Conservation (phyloP, 2,113 vertebrate genomes). For the Ciconia boyciana region DNA sequence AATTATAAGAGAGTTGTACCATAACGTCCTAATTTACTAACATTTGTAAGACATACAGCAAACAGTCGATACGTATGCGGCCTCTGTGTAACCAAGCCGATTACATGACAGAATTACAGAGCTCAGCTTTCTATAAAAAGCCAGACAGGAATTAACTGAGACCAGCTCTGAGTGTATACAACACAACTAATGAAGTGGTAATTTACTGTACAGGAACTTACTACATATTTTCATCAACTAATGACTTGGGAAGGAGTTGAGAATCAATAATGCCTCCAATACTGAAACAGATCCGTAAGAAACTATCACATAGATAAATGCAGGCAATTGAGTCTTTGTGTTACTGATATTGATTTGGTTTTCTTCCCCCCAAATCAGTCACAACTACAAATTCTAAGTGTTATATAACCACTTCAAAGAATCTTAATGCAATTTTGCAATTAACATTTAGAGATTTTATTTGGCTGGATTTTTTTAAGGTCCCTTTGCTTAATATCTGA, state of each 20-base stretch:
- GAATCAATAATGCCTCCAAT: neutral
- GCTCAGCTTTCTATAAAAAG: slow-evolving; percentile 3
- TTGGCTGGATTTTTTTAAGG: neutral
- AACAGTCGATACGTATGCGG: neutral
- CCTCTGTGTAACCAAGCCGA: neutral
- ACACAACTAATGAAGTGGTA: neutral
- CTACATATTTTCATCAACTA: neutral
- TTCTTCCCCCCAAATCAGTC: neutral
- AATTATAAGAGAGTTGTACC: neutral
- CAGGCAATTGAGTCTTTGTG: neutral
- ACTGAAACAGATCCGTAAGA: neutral
- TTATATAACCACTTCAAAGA: neutral
- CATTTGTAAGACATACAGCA: neutral
- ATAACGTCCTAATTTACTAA: neutral
- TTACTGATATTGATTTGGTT: neutral
- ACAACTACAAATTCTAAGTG: neutral
- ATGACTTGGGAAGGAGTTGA: neutral
- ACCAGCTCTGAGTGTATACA: neutral
- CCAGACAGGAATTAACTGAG: neutral
- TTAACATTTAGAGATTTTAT: neutral
- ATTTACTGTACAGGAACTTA: slow-evolving; percentile 1
- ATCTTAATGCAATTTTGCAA: neutral
- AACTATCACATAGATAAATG: neutral
- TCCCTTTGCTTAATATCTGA: neutral
- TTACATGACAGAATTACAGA: neutral